Base-by-base conservation (phyloP, 2,113 vertebrate genomes). In the Pteropus alecto region DNA sequence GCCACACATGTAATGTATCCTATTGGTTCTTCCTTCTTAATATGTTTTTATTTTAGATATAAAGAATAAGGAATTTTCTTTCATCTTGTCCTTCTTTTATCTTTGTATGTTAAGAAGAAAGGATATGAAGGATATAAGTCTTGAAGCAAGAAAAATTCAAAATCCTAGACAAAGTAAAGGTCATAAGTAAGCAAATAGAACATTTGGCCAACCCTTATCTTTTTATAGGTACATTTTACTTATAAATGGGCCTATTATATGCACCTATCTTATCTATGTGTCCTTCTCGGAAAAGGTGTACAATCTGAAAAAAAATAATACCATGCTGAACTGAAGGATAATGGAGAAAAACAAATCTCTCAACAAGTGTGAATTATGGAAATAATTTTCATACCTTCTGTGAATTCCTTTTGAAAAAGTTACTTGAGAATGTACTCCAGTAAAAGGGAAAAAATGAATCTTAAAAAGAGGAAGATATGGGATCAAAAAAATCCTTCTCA, bases 331-430 rank as follows among this genome's bases (percentile, higher is more conserved):
- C 10, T 83, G 58, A 94, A 93, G 56, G 30, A 96, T 41, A 54
- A 77, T 38, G 41, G 7, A 87, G 58, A 67, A 74, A 83, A 56
- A 63, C 16, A 91, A 78, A 65, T 35, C 16, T 81, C 28, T 78
- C 74, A n/a, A 41, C 14, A 48, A 22, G 28, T 82, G 33, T 82
- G 73, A 35, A 82, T 38, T n/a, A 86, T 43, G 26, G 18, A 81
- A 87, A 77, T 58, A 67, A 2, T 94, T 78, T 82, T 33, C 24
- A 60, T 82, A 51, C 12, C 43, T 84, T 92, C 24, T 82, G 26
- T 54, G 48, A 95, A 70, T 22, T 83, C 7, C 41, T 48, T 96
- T 94, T 96, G 68, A 83, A 73, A 94, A 82, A 92, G 43, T 85
- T 28, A 84, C 56, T 78, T 73, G 60, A 87, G 24, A 6, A 86